A percentile compares a stretch with the other conserved stretches of the same genome.
These are phyloP conservation scores for Sphaeramia orbicularis DNA, from an alignment of 2,797 vertebrate genomes.

Conservation along the genomic window DNA sequence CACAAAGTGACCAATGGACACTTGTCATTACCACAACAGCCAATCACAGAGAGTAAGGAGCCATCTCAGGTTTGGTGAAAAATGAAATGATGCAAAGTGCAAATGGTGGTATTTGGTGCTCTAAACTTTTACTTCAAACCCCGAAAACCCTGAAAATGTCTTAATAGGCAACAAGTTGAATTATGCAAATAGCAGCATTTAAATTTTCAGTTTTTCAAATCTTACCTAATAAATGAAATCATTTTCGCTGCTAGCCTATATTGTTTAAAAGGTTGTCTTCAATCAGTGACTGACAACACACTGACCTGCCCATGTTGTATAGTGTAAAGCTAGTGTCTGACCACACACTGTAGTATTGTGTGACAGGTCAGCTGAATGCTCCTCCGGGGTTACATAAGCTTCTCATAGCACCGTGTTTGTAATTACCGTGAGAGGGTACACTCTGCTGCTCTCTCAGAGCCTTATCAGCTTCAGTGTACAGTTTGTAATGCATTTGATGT, in stretches of 20 bases:
- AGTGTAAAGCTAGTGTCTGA: constrained; percentile 4
- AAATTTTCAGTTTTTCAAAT: background rate
- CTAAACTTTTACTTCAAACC: background rate
- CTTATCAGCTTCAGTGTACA: constrained; percentile 62
- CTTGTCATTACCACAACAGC: constrained; percentile 56
- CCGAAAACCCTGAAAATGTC: no score
- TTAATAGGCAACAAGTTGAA: background rate
- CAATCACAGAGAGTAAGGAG: constrained; percentile 19
- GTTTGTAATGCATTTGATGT: constrained; percentile 15
- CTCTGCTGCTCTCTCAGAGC: constrained; percentile 60
- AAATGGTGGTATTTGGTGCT: background rate
- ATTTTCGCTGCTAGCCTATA: background rate
- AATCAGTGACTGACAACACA: background rate
- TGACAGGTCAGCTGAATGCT: constrained; percentile 47
- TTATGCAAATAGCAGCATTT: background rate
- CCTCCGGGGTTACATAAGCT: constrained; percentile 67
- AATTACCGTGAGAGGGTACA: constrained; percentile 73
- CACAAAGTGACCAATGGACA: constrained; percentile 64
- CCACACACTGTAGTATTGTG: constrained; percentile 34
- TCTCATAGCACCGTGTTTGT: constrained; percentile 61
- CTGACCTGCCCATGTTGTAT: background rate
- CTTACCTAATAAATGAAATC: background rate
- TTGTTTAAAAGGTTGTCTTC: background rate
- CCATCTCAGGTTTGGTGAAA: background rate
- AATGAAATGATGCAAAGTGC: background rate